Evolutionary conservation across 2,888 invertebrate genomes (phyloP).

Genomic region (Plagiodera versicolora): DNA sequence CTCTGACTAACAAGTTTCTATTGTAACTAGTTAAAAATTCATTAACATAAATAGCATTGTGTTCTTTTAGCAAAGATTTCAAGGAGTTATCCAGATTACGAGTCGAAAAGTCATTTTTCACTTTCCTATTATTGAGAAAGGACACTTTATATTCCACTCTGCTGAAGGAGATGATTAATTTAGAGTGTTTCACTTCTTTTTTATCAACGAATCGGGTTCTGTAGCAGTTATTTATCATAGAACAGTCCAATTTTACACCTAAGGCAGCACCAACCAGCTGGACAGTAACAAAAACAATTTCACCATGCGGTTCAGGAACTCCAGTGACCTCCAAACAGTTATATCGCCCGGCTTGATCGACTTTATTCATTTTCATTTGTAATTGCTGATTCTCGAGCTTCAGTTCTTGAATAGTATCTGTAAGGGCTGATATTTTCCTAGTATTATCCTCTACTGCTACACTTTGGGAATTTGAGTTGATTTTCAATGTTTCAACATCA

Average conservation of each 20-base stretch:
- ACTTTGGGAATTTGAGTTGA: background rate
- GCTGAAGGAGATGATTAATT: background rate
- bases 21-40: conserved; percentile 1
- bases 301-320: conserved; percentile 2
- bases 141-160: background rate
- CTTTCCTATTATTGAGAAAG: background rate
- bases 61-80: conserved; percentile 1
- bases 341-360: background rate
- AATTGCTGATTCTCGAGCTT: conserved; percentile 1
- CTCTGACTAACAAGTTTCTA: background rate
- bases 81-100: background rate
- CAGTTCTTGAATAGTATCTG: background rate
- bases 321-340: background rate
- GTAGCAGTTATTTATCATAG: background rate
- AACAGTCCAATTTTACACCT: background rate
- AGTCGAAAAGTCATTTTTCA: conserved; percentile 3
- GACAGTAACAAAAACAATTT: conserved; percentile 1
- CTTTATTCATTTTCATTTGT: conserved; percentile 1
- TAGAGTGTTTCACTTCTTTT: background rate
- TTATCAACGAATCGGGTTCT: background rate
- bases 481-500: conserved; percentile 2
- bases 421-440: background rate
- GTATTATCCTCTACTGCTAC: conserved; percentile 2
- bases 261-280: background rate
- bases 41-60: conserved; percentile 4